Conservation (phyloP, 2,888 invertebrate genomes). For the Noctua pronuba region DNA sequence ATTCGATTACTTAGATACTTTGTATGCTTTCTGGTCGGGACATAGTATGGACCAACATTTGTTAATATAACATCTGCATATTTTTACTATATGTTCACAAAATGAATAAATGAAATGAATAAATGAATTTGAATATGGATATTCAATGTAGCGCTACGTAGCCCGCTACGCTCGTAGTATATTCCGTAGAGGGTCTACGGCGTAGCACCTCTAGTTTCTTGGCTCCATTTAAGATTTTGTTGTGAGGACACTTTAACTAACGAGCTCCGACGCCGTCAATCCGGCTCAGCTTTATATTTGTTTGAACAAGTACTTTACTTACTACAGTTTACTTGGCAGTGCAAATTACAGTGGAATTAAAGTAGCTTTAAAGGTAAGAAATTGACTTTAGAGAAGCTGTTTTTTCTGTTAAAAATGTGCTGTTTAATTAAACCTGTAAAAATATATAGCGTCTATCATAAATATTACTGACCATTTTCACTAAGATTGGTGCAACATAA, state of each 20-base stretch:
- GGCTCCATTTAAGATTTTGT: slow-evolving; percentile 69
- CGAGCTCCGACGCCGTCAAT: slow-evolving; percentile 73
- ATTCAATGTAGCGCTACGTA: slow-evolving; percentile 12
- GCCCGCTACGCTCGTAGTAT: slow-evolving; percentile 55
- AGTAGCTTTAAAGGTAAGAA: not conserved
- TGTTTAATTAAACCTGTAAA: not conserved
- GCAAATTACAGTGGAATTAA: slow-evolving; percentile 22
- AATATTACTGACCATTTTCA: not conserved
- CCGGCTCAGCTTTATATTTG: slow-evolving; percentile 67
- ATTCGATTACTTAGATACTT: no score
- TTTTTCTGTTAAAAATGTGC: not conserved
- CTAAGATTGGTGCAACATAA: not conserved
- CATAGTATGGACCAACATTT: no score
- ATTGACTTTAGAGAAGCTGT: not conserved
- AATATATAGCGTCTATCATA: no score
- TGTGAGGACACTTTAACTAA: slow-evolving; percentile 75
- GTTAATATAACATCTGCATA: no score
- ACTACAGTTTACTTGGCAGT: slow-evolving; percentile 17
- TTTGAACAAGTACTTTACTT: slow-evolving; percentile 51
- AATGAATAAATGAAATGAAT: no score
- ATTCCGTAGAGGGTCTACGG: slow-evolving; percentile 39
- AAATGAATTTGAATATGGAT: no score
- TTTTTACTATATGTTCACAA: no score
- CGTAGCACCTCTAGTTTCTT: slow-evolving; percentile 54
- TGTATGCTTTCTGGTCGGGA: no score